Conservation (phyloP, 2,888 invertebrate species). For the Linhomoeus sp. region DNA sequence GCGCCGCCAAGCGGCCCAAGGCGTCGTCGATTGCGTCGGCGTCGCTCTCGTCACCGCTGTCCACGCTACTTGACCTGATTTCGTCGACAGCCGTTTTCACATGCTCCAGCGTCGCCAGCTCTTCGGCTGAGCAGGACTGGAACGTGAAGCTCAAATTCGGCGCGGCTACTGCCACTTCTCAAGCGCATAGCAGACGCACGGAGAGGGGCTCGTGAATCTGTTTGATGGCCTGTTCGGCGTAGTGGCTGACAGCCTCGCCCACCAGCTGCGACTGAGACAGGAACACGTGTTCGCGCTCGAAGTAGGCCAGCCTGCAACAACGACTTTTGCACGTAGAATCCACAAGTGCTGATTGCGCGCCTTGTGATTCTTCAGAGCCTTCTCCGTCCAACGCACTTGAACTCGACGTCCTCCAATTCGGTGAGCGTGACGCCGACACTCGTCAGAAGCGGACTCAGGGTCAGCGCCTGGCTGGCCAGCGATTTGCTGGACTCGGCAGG, state of each 20-base stretch:
- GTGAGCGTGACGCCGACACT: conserved; percentile 92
- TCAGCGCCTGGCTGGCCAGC: conserved; percentile 28
- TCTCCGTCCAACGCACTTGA: conserved; percentile 53
- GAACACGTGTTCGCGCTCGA: conserved; percentile 63
- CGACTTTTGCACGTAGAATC: no score
- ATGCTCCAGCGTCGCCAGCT: conserved; percentile 71
- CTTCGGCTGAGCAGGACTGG: conserved; percentile 98
- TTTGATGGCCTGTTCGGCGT: conserved; percentile 70
- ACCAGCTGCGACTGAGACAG: conserved; percentile 66
- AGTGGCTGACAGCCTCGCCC: conserved; percentile 64
- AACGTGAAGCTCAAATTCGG: conserved; percentile 89
- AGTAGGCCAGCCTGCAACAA: conserved; percentile 66
- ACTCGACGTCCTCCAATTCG: conserved; percentile 90
- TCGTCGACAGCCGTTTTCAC: no score
- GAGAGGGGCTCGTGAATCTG: conserved; percentile 95
- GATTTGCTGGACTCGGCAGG: conserved; percentile 31
- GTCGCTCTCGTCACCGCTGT: conserved; percentile 75
- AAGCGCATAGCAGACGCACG: no score
- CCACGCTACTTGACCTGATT: no score
- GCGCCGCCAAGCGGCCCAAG: no score
- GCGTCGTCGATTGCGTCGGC: conserved; percentile 59
- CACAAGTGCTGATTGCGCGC: no score
- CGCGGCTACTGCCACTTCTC: no score
- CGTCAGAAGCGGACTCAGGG: conserved; percentile 69
- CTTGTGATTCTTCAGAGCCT: no score